Evolutionary conservation across 1,140 invertebrate species (phyloP), one percentile per base, ranked within the genome.

Genomic region (Chymomyza costata): DNA sequence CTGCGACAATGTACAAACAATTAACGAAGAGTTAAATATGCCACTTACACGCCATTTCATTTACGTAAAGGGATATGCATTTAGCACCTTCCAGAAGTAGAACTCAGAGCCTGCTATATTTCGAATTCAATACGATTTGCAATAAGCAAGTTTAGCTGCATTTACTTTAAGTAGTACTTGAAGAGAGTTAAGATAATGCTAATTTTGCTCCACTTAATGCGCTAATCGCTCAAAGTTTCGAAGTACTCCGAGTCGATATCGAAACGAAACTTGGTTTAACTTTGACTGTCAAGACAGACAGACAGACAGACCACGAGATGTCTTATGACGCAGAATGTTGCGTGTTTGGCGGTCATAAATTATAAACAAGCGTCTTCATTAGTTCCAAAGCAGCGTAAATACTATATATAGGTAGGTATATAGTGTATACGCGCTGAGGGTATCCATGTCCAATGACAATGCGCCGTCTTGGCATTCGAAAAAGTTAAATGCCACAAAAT

Each of bases 331-430:
- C 65, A 64, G 49, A 67, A 65, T 55, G 50, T 65, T 65, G 65
- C 65, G 65, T 67, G 65, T 40, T 47, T 49, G 15, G 18, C 11
- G 47, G 28, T 55, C 65, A 67, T 67, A 64, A 67, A 67, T 67
- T 67, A 67, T 60, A 45, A 60, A 63, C 53, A 65, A 67, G 65
- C 65, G 65, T 65, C 65, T 67, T 67, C 65, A 67, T 67, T 67
- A 65, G 65, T 65, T 67, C 56, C 59, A 60, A 63, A 65, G 54
- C 41, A 37, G 34, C 41, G 40, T 17, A 56, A 35, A 51, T 32
- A 25, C 50, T n/a, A n/a, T n/a, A n/a, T n/a, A n/a, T n/a, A n/a
- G n/a, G n/a, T n/a, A n/a, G n/a, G n/a, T n/a, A n/a, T n/a, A n/a
- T n/a, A n/a, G n/a, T n/a, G 21, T 39, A 56, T 35, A 19, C 28